Base-by-base conservation (phyloP, 1,140 invertebrate species). In the Geopemphigus sp. region DNA sequence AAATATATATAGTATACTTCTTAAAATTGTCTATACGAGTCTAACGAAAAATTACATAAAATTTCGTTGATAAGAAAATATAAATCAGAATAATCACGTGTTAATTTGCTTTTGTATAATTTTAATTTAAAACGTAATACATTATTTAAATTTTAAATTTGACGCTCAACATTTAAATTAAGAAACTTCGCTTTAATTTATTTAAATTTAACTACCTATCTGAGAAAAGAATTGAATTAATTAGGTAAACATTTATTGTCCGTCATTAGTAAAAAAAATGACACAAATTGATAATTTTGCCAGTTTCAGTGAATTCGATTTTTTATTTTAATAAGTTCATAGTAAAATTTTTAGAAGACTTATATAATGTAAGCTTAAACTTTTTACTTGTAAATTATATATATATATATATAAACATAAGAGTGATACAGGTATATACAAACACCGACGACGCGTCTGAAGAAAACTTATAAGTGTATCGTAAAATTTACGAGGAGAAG, bases 381-480 rank as follows among this genome's bases (percentile, higher is more conserved):
- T 66, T 64, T n/a, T 39, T 45, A 64, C 32, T 22, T 39, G 10
- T 39, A 64, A n/a, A 39, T 22, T 22, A 0, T 47, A 47, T 24
- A 63, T 63, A 64, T 26, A 17, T 26, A 63, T 2, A 5, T 8
- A 29, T 15, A 5, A 29, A 61, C 14, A 0, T 8, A 32, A 8
- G 61, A 50, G 12, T 12, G 47, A 14, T 8, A 63, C 1, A 19
- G n/a, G 3, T 17, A 19, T 68, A n/a, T 6, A 11, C 4, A 12
- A 3, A 47, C 17, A 72, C 22, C 50, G 24, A 70, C 53, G 15
- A 54, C 24, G 17, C 24, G 26, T 39, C 24, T 11, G 47, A 14
- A 72, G 47, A 72, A 54, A 54, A 72, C 22, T 22, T 19, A 72
- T 19, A 72, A 53, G 50, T 54, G 17, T 54, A 54, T 72, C 68